Percentiles rank a stretch among this genome's conserved stretches.
Conservation (phyloP, 2,888 invertebrate species). For the Sclerodermus sp. region DNA sequence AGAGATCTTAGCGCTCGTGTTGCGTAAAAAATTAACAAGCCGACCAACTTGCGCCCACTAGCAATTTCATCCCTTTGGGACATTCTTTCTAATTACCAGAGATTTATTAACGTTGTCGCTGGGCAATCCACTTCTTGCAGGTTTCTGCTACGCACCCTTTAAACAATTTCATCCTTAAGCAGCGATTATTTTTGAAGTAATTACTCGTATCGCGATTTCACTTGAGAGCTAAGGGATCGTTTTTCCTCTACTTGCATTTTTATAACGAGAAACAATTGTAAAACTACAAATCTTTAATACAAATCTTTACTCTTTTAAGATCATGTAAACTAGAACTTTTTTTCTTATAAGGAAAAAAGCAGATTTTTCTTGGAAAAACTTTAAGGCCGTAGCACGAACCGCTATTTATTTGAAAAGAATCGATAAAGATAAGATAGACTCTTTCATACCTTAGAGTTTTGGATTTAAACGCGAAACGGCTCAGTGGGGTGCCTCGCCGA, state of each 20-base stretch:
- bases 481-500: constrained; percentile 17
- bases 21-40: constrained; percentile 38
- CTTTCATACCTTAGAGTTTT: constrained; percentile 20
- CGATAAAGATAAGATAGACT: constrained; percentile 1
- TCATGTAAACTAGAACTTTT: too few relatives aligned
- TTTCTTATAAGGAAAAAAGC: too few relatives aligned
- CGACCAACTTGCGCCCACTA: constrained; percentile 26
- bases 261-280: too few relatives aligned
- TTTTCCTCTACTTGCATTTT: too few relatives aligned
- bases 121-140: constrained; percentile 17
- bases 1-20: constrained; percentile 34
- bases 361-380: constrained; percentile 4
- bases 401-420: constrained; percentile 7
- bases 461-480: constrained; percentile 24
- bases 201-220: constrained; percentile 13
- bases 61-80: constrained; percentile 29
- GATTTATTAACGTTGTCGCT: constrained; percentile 37
- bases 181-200: constrained; percentile 20
- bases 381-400: constrained; percentile 9
- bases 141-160: constrained; percentile 6
- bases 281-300: too few relatives aligned
- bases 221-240: constrained; percentile 7
- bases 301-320: too few relatives aligned
- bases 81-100: constrained; percentile 41
- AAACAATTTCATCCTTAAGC: constrained; percentile 13